A percentile compares a stretch with the other conserved stretches of the same genome.
Evolutionary conservation across 64 coral and sea anemone genomes (phyloP).

Genomic region (Exaiptasia diaphana): DNA sequence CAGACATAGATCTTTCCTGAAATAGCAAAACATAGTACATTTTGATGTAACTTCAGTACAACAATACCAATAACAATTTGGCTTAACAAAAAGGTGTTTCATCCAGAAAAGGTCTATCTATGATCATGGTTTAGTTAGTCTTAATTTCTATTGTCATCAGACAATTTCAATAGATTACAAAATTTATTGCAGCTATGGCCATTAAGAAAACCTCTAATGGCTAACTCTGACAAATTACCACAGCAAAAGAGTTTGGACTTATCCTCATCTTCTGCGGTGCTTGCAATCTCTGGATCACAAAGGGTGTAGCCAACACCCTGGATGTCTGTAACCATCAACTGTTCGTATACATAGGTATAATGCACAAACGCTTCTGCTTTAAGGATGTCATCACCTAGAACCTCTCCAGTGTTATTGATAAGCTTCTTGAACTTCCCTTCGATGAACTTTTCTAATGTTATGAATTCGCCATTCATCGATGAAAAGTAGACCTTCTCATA

Average conservation of each 20-base stretch:
- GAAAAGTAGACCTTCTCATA: conserved; percentile 21
- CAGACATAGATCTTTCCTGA: too few relatives aligned
- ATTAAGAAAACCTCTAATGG: conserved; percentile 20
- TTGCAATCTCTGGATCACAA: conserved; percentile 59
- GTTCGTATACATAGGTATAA: conserved; percentile 43
- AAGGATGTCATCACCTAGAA: not conserved
- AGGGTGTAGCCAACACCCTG: conserved; percentile 38
- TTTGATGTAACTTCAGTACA: too few relatives aligned
- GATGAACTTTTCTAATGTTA: conserved; percentile 24
- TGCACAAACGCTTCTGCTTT: conserved; percentile 67
- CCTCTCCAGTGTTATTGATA: conserved; percentile 42
- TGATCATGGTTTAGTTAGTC: too few relatives aligned
- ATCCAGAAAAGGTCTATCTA: too few relatives aligned
- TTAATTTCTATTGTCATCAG: too few relatives aligned
- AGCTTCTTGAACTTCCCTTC: conserved; percentile 37
- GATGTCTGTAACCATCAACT: conserved; percentile 56
- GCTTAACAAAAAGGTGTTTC: too few relatives aligned
- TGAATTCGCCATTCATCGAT: conserved; percentile 19
- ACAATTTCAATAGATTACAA: conserved; percentile 21
- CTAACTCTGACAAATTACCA: conserved; percentile 41
- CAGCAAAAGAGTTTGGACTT: conserved; percentile 45
- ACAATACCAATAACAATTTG: too few relatives aligned
- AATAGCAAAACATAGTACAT: too few relatives aligned
- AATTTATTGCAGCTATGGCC: conserved; percentile 40
- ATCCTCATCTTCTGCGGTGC: conserved; percentile 5